phyloP scores from a whole-genome alignment of 1,140 invertebrate species.

The Melipona quadrifasciata region DNA sequence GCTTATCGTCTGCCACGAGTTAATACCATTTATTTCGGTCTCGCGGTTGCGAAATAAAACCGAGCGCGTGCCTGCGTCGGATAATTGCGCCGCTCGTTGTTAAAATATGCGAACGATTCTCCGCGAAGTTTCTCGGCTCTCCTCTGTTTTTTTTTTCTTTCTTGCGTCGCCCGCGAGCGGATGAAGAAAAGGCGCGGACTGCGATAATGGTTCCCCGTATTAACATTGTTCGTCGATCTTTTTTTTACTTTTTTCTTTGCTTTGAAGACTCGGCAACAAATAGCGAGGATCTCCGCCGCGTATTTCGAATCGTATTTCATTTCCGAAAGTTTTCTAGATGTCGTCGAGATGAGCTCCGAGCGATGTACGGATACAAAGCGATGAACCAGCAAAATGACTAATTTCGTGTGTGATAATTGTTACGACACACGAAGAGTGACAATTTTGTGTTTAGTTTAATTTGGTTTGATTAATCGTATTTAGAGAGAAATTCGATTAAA shows the following conservation, averaged over 20 bases:
- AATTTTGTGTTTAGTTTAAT: too few relatives aligned
- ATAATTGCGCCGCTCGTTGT: neutral
- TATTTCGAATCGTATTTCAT: too few relatives aligned
- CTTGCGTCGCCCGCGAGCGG: too few relatives aligned
- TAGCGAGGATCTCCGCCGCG: neutral
- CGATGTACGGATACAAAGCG: too few relatives aligned
- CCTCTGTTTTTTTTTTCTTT: too few relatives aligned
- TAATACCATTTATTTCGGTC: conserved; percentile 35
- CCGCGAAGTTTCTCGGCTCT: neutral
- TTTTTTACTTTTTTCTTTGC: neutral
- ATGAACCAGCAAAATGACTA: too few relatives aligned
- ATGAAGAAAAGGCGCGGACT: neutral
- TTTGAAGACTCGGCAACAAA: neutral
- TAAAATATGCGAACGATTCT: neutral
- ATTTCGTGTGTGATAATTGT: too few relatives aligned
- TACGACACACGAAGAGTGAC: too few relatives aligned
- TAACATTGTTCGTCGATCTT: neutral
- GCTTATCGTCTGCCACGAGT: conserved; percentile 39
- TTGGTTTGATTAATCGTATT: too few relatives aligned
- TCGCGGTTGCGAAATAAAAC: conserved; percentile 20
- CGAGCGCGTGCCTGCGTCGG: neutral
- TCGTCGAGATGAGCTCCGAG: neutral
- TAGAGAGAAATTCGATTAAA: too few relatives aligned
- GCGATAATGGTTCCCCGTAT: neutral
- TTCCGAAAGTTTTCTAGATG: neutral